Conservation (phyloP, 37 sponge, comb jelly and placozoan species). For the Chondrosia reniformis region DNA sequence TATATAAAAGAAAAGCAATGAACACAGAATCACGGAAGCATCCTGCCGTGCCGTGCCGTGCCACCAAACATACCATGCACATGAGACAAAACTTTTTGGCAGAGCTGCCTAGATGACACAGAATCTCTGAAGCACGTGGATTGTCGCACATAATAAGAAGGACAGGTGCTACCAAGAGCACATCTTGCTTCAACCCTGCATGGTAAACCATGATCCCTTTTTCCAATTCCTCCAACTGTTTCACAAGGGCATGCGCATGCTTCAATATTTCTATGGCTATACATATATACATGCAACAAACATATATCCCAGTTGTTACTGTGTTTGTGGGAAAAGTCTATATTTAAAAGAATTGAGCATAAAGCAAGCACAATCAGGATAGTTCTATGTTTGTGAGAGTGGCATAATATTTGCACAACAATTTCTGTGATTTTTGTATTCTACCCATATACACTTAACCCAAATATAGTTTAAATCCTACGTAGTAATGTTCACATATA, state of each 20-base stretch:
- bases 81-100: conserved; percentile 36
- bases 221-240: conserved; percentile 5
- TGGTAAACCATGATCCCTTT: conserved; percentile 19
- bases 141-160: conserved; percentile 28
- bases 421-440: too few species aligned
- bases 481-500: too few species aligned
- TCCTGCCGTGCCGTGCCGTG: neutral
- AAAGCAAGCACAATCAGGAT: too few species aligned
- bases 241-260: conserved; percentile 8
- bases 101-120: conserved; percentile 24
- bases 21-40: too few species aligned
- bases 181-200: conserved; percentile 14
- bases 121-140: conserved; percentile 32
- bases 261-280: neutral
- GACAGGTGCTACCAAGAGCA: conserved; percentile 35
- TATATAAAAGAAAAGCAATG: neutral
- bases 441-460: too few species aligned
- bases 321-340: too few species aligned
- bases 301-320: too few species aligned
- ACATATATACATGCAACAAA: neutral
- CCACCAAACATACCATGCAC: conserved; percentile 31
- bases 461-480: too few species aligned
- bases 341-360: too few species aligned
- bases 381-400: too few species aligned
- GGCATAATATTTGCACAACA: too few species aligned